Conservation (phyloP, 2,888 invertebrate species). For the Orthosia cruda region DNA sequence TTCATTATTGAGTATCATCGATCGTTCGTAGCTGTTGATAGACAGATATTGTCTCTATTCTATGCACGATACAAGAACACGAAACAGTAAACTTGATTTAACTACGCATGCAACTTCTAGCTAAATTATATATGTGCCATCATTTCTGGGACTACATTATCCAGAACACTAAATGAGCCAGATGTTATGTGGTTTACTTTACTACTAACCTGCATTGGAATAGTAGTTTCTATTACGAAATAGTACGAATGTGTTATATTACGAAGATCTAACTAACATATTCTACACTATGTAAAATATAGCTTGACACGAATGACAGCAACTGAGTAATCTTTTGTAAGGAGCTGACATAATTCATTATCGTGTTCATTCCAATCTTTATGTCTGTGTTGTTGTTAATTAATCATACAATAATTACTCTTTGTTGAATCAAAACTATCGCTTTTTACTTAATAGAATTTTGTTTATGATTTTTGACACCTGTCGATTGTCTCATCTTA, state of each 20-base stretch:
- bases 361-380: conserved; percentile 17
- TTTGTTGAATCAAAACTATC: background rate
- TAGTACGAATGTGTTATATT: background rate
- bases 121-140: conserved; percentile 48
- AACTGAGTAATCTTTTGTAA: conserved; percentile 18
- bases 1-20: conserved; percentile 29
- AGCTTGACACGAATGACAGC: conserved; percentile 28
- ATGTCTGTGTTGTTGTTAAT: conserved; percentile 19
- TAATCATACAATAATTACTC: background rate
- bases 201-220: conserved; percentile 25
- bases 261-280: background rate
- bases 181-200: conserved; percentile 34
- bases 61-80: conserved; percentile 16
- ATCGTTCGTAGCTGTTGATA: conserved; percentile 13
- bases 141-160: conserved; percentile 42
- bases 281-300: conserved; percentile 8
- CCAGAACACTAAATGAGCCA: conserved; percentile 48
- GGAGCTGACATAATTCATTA: conserved; percentile 32
- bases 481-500: conserved; percentile 25
- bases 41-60: conserved; percentile 2
- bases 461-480: conserved; percentile 11
- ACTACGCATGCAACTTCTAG: conserved; percentile 43
- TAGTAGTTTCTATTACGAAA: background rate
- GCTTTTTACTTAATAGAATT: background rate
- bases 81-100: conserved; percentile 18